Conservation (phyloP, 2,113 vertebrate species). For the Eptesicus fuscus region DNA sequence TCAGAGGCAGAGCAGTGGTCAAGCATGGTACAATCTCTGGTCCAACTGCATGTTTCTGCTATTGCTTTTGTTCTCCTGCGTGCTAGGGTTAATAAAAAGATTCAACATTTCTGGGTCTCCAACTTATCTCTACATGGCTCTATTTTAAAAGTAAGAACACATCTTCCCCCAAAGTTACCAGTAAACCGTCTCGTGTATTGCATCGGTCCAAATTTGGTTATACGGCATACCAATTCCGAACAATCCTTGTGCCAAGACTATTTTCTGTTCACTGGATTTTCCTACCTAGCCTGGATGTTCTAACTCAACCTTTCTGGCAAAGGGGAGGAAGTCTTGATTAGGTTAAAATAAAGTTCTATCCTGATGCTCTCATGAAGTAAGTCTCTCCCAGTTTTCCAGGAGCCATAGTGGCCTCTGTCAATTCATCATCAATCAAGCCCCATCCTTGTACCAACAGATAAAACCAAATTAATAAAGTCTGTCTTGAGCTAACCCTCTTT, state of each 20-base stretch:
- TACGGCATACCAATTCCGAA: background rate
- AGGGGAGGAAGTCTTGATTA: background rate
- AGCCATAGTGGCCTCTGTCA: background rate
- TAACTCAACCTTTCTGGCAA: background rate
- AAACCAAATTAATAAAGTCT: background rate
- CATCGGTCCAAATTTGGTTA: background rate
- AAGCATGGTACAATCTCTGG: no score
- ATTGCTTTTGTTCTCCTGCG: background rate
- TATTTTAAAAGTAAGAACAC: background rate
- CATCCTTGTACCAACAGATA: background rate
- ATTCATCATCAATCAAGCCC: background rate
- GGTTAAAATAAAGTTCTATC: background rate
- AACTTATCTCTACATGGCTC: background rate
- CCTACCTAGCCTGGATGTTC: background rate
- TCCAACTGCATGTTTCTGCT: background rate
- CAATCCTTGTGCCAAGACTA: background rate
- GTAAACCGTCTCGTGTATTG: background rate
- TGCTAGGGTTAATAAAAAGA: background rate
- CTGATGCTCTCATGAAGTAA: background rate
- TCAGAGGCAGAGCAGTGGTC: background rate
- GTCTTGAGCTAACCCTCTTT: background rate
- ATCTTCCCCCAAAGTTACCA: background rate
- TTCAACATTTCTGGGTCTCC: background rate
- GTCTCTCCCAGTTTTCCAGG: background rate
- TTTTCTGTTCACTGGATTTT: background rate